Conservation (phyloP, 2,888 invertebrate genomes). For the Sarcophaga variegata region DNA sequence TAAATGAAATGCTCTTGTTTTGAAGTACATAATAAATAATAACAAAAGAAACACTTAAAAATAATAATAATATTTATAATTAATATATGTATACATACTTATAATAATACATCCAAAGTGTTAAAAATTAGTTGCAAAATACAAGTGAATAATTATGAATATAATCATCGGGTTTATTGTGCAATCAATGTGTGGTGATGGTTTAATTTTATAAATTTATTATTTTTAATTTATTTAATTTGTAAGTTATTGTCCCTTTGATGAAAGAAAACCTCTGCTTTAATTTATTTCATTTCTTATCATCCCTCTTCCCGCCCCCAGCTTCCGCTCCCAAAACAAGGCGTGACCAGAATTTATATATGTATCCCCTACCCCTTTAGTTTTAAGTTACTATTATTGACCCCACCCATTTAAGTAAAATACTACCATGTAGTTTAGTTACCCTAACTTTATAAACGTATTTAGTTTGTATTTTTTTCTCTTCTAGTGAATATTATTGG, state of each 20-base stretch:
- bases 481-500: neutral
- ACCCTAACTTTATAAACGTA: constrained; percentile 1
- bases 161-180: constrained; percentile 88
- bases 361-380: neutral
- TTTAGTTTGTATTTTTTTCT: neutral
- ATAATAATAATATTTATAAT: too few relatives aligned
- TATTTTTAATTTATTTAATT: constrained; percentile 16
- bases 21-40: constrained; percentile 27
- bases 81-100: too few relatives aligned
- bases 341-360: neutral
- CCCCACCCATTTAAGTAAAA: constrained; percentile 17
- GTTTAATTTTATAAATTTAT: constrained; percentile 70
- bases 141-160: constrained; percentile 19
- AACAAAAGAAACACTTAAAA: constrained; percentile 25
- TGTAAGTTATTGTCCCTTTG: neutral
- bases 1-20: too few relatives aligned
- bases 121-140: constrained; percentile 11
- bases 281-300: constrained; percentile 41
- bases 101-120: constrained; percentile 23
- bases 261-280: constrained; percentile 1
- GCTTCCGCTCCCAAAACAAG: neutral
- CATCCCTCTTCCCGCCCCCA: too few relatives aligned
- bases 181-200: constrained; percentile 88
- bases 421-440: constrained; percentile 58
- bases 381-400: constrained; percentile 4